Evolutionary conservation across 2,797 vertebrate species (phyloP).

Genomic region (Pogoniulus pusillus): DNA sequence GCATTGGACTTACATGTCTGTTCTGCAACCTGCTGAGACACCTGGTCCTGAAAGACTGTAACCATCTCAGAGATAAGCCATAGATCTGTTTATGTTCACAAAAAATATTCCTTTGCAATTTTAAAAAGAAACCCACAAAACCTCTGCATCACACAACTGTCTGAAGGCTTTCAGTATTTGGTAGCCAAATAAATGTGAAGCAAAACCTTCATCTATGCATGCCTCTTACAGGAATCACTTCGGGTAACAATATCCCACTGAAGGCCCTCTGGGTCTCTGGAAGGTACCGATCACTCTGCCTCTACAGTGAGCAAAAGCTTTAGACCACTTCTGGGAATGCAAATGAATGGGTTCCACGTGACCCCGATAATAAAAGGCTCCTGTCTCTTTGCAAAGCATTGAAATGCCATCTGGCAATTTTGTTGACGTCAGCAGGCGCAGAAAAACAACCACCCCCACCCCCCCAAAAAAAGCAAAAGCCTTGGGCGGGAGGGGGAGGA

Average conservation of each 20-base stretch:
- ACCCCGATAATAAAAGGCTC: conserved; percentile 75
- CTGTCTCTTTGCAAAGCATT: conserved; percentile 75
- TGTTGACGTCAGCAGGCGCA: conserved; percentile 77
- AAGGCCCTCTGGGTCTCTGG: conserved; percentile 26
- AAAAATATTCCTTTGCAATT: not conserved
- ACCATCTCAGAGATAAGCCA: not conserved
- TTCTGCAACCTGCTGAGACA: not conserved
- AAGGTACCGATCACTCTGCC: conserved; percentile 56
- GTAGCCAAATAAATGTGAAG: not conserved
- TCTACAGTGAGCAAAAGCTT: conserved; percentile 56
- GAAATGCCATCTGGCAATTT: conserved; percentile 79
- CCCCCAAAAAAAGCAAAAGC: conserved; percentile 41
- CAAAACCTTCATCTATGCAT: not conserved
- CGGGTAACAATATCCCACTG: conserved; percentile 40
- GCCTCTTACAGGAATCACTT: conserved; percentile 39
- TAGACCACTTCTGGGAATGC: conserved; percentile 74
- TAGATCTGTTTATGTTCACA: not conserved
- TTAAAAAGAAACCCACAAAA: not conserved
- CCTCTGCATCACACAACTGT: not conserved
- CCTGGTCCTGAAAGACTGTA: not conserved
- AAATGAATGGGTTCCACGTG: conserved; percentile 67
- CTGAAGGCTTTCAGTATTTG: not conserved
- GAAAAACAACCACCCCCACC: conserved; percentile 72
- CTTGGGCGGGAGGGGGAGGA: conserved; percentile 39
- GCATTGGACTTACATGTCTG: not conserved